A percentile compares a stretch with the other conserved stretches of the same genome.
Conservation (phyloP, 2,113 vertebrate species). For the Elanus axillaris region DNA sequence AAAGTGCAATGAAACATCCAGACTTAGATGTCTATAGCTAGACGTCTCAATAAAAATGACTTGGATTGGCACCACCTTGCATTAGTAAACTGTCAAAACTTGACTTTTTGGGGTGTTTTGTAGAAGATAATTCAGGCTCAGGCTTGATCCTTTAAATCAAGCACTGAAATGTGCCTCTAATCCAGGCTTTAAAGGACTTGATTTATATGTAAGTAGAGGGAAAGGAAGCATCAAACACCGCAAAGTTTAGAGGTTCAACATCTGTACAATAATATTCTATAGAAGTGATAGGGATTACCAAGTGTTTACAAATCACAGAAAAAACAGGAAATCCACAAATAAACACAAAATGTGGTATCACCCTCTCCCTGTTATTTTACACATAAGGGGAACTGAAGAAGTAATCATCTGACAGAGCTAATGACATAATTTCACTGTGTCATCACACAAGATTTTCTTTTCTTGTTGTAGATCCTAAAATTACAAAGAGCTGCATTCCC, state of each 20-base stretch:
- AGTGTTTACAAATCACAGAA: neutral
- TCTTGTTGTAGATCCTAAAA: neutral
- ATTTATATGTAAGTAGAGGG: neutral
- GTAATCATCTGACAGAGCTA: neutral
- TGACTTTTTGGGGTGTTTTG: neutral
- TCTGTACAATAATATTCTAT: neutral
- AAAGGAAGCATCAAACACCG: neutral
- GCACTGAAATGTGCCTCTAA: neutral
- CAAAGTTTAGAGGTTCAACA: neutral
- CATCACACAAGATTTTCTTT: neutral
- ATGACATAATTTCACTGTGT: neutral
- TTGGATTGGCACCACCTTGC: neutral
- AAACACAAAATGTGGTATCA: neutral
- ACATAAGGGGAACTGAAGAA: neutral
- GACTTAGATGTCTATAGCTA: neutral
- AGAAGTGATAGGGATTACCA: neutral
- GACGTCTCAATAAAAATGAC: accelerated
- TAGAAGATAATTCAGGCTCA: neutral
- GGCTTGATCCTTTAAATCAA: neutral
- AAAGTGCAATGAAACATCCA: neutral
- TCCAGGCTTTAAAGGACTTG: neutral
- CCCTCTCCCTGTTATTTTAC: neutral
- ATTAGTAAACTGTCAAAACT: neutral
- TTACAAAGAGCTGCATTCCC: neutral
- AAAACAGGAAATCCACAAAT: neutral